Percentiles rank a stretch among this genome's conserved stretches.
Evolutionary conservation across 1,140 invertebrate genomes (phyloP).

Genomic region (Drosophila funebris): DNA sequence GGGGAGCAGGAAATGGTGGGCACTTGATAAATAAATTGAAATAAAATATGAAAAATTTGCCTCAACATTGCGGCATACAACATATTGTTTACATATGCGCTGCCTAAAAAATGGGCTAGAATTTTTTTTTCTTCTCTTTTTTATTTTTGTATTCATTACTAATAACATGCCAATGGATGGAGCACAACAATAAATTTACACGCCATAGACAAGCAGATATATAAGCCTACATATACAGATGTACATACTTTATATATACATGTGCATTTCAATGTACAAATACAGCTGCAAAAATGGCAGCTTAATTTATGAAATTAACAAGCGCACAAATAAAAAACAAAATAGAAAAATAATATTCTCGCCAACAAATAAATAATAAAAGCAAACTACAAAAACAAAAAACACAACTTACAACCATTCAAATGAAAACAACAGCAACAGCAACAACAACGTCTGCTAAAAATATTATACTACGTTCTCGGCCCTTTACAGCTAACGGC

Average conservation of each 20-base stretch:
- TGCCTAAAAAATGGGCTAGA: conserved; percentile 12
- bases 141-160: conserved; percentile 18
- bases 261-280: neutral
- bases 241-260: neutral
- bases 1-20: conserved; percentile 22
- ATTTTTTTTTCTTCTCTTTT: conserved; percentile 22
- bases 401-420: neutral
- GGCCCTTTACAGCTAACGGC: conserved; percentile 57
- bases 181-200: conserved; percentile 24
- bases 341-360: conserved; percentile 41
- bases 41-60: conserved; percentile 50
- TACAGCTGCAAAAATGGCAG: conserved; percentile 35
- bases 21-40: conserved; percentile 70
- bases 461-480: conserved; percentile 21
- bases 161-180: conserved; percentile 10
- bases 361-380: conserved; percentile 64
- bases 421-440: conserved; percentile 26
- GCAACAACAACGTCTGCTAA: conserved; percentile 4
- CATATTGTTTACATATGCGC: conserved; percentile 51
- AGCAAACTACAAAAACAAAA: conserved; percentile 38
- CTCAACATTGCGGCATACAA: conserved; percentile 41
- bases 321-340: conserved; percentile 39
- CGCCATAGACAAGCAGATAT: conserved; percentile 1
- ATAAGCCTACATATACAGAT: neutral
- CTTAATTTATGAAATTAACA: conserved; percentile 80